These are phyloP conservation scores for Leptoclinus maculatus DNA, from an alignment of 2,797 vertebrate species.

Conservation along the genomic window DNA sequence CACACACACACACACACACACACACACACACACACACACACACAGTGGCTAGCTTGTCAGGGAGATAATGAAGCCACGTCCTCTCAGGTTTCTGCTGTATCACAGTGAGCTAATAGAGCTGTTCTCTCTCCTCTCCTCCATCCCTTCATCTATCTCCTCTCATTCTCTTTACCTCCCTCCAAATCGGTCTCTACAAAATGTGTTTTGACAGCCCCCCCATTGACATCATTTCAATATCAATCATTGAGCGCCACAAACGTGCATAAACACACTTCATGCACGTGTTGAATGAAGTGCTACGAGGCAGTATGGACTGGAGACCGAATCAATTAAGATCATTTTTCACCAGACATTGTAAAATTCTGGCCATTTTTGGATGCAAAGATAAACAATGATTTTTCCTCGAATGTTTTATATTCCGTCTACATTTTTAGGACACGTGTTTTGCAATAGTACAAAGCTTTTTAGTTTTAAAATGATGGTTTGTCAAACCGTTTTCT, in stretches of 20 bases:
- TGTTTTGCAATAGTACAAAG: not conserved
- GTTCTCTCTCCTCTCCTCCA: conserved; percentile 45
- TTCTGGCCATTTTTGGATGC: not conserved
- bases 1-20: conserved; percentile 60
- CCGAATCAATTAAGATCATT: not conserved
- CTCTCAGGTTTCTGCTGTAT: conserved; percentile 87
- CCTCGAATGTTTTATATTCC: not conserved
- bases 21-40: conserved; percentile 41
- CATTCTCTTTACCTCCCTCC: conserved; percentile 48
- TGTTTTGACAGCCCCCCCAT: conserved; percentile 62
- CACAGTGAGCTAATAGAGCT: conserved; percentile 80
- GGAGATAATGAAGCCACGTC: conserved; percentile 85
- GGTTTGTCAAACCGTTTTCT: too few relatives aligned
- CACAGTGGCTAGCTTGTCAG: conserved; percentile 82
- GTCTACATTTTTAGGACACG: not conserved
- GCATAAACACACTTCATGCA: conserved; percentile 49
- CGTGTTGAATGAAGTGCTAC: not conserved
- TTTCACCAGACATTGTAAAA: not conserved
- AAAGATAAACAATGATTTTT: conserved; percentile 1
- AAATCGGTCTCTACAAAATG: conserved; percentile 24
- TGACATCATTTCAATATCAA: not conserved
- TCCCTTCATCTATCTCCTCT: conserved; percentile 12
- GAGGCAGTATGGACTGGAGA: not conserved
- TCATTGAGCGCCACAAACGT: not conserved
- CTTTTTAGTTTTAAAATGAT: not conserved